Evolutionary conservation across 2,797 vertebrate species (phyloP), one percentile per base, ranked within the genome.

Genomic region (Simalia tracyae): DNA sequence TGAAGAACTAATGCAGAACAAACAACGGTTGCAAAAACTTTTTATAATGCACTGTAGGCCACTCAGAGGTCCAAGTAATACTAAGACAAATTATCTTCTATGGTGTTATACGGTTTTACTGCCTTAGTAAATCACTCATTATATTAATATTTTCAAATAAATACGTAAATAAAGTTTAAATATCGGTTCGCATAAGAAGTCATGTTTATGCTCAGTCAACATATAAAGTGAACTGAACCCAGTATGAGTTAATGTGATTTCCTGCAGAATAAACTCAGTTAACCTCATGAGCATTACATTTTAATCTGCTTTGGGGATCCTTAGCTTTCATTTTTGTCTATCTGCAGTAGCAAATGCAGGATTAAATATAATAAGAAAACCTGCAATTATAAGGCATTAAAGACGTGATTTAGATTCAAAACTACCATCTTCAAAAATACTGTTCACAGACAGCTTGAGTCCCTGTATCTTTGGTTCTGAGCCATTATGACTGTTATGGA

Each of bases 51-150:
- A 61, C 57, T 89, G 68, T 46, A 89, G 92, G 93, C 95, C 91
- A 81, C 93, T 87, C 89, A 89, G 93, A 90, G 56, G 84, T 95
- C 89, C 95, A 91, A 84, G 95, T 95, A 96, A 93, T 88, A 91
- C 59, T 87, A 87, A 93, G 84, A 88, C 92, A 92, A 93, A 89
- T 92, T 89, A 61, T 87, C 93, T 2, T 0, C 84, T 92, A 93
- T 94, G 91, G 93, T 87, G 85, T 60, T 59, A 64, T 0, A 60
- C 64, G 91, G 81, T 92, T 96, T 95, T 92, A 95, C 57, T 91
- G 87, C 86, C 92, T 91, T 88, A 54, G 91, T 96, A 96, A 95
- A 94, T 96, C 93, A 92, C 0, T 0, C 4, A 42, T 91, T 2
- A 0, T 88, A 94, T 90, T 93, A 93, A 93, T 19, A 60, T 91